Evolutionary conservation across 2,888 invertebrate genomes (phyloP).

Genomic region (Carcina quercana): DNA sequence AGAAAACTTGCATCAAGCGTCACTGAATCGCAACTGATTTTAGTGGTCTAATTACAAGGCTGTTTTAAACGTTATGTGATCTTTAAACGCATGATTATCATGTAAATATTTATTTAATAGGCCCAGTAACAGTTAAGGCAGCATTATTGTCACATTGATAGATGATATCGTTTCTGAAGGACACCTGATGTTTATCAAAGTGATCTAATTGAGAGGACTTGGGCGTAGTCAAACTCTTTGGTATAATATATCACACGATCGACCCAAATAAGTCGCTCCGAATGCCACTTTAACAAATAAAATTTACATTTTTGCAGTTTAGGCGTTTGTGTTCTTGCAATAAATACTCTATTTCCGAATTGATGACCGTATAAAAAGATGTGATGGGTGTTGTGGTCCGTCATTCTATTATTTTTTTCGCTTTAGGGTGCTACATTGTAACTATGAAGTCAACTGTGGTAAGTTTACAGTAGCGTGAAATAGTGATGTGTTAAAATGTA

Average conservation of each 20-base stretch:
- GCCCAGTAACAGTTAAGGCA: too few species aligned
- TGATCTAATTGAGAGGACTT: slow-evolving; percentile 32
- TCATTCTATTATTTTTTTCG: slow-evolving; percentile 41
- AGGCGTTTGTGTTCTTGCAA: slow-evolving; percentile 46
- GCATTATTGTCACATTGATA: too few species aligned
- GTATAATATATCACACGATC: slow-evolving; percentile 44
- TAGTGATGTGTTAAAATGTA: too few species aligned
- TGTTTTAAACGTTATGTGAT: too few species aligned
- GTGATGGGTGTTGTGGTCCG: slow-evolving; percentile 31
- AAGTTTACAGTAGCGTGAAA: too few species aligned
- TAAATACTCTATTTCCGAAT: slow-evolving; percentile 61
- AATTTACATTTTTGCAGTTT: slow-evolving; percentile 61
- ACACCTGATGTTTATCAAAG: slow-evolving; percentile 13
- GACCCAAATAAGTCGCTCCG: slow-evolving; percentile 46
- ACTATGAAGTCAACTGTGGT: slow-evolving; percentile 56
- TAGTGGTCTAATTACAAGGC: too few species aligned
- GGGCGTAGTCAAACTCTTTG: slow-evolving; percentile 33
- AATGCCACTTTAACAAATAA: slow-evolving; percentile 55
- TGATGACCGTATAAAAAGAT: slow-evolving; percentile 59
- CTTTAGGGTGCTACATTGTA: slow-evolving; percentile 29
- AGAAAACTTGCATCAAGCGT: too few species aligned
- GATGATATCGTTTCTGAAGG: slow-evolving; percentile 15
- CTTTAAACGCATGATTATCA: too few species aligned
- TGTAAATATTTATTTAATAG: too few species aligned
- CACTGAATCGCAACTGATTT: too few species aligned